Percentiles rank a stretch among this genome's conserved stretches.
These are phyloP conservation scores for Tridacna gigas DNA, from an alignment of 2,888 invertebrate species.

Conservation along the genomic window DNA sequence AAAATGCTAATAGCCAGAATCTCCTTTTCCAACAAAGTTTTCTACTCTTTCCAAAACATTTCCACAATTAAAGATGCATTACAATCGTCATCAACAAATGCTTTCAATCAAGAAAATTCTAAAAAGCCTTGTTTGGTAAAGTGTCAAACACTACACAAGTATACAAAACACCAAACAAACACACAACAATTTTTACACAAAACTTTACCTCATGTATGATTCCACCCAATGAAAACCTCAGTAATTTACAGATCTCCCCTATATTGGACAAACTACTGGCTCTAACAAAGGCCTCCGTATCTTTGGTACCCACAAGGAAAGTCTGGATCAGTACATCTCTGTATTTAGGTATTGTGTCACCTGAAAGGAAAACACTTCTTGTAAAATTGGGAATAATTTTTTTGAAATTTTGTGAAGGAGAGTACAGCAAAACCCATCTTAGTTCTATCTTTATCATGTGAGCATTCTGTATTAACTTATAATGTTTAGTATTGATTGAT, in stretches of 20 bases:
- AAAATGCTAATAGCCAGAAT: too few relatives aligned
- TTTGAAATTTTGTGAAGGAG: too few relatives aligned
- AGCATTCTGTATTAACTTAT: too few relatives aligned
- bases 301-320: constrained; percentile 89
- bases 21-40: too few relatives aligned
- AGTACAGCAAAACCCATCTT: too few relatives aligned
- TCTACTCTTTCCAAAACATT: neutral
- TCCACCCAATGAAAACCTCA: constrained; percentile 90
- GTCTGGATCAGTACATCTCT: constrained; percentile 90
- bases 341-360: constrained; percentile 90
- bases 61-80: neutral
- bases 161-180: too few relatives aligned
- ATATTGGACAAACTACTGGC: constrained; percentile 94
- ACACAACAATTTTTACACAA: neutral
- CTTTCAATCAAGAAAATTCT: neutral
- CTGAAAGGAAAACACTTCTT: constrained; percentile 86
- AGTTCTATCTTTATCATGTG: too few relatives aligned
- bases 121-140: neutral
- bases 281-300: constrained; percentile 90
- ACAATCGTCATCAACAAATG: neutral
- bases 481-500: too few relatives aligned
- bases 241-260: constrained; percentile 91
- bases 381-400: too few relatives aligned
- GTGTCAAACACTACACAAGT: too few relatives aligned
- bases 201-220: constrained; percentile 89